A percentile compares a stretch with the other conserved stretches of the same genome.
Evolutionary conservation across 1,140 invertebrate genomes (phyloP).

Genomic region (Lasioglossum baleicum): DNA sequence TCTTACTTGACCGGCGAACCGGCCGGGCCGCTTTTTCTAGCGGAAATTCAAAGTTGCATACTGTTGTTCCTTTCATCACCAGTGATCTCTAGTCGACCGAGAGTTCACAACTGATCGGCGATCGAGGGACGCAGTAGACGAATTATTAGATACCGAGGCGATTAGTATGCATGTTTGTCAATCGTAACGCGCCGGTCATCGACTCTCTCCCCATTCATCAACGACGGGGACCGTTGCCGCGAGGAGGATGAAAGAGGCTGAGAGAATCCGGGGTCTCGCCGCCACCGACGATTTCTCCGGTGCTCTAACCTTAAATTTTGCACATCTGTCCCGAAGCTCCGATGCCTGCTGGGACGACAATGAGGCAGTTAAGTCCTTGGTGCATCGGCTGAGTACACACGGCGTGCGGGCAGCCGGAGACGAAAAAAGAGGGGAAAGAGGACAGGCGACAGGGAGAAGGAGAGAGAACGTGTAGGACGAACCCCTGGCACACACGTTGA

Average conservation of each 20-base stretch:
- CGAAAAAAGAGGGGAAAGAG: constrained; percentile 61
- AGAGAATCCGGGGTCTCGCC: constrained; percentile 8
- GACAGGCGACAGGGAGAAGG: constrained; percentile 53
- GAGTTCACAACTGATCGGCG: too few relatives aligned
- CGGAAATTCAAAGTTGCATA: neutral
- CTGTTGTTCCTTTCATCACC: too few relatives aligned
- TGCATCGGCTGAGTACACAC: constrained; percentile 75
- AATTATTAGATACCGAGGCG: neutral
- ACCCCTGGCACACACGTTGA: constrained; percentile 50
- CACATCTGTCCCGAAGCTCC: constrained; percentile 74
- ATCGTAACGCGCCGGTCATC: constrained; percentile 20
- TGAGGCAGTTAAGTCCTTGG: constrained; percentile 75
- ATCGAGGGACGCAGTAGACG: neutral
- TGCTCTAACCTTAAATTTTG: constrained; percentile 74
- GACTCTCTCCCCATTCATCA: neutral
- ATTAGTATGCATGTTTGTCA: neutral
- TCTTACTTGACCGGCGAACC: constrained; percentile 30
- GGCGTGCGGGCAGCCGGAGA: constrained; percentile 59
- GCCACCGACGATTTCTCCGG: constrained; percentile 42
- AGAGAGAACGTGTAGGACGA: constrained; percentile 61
- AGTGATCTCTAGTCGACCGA: too few relatives aligned
- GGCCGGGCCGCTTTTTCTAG: neutral
- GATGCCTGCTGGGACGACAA: constrained; percentile 73
- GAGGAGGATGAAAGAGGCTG: constrained; percentile 24
- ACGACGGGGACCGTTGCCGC: neutral